These are phyloP conservation scores for Lota lota DNA, from an alignment of 2,113 vertebrate species.

Conservation along the genomic window DNA sequence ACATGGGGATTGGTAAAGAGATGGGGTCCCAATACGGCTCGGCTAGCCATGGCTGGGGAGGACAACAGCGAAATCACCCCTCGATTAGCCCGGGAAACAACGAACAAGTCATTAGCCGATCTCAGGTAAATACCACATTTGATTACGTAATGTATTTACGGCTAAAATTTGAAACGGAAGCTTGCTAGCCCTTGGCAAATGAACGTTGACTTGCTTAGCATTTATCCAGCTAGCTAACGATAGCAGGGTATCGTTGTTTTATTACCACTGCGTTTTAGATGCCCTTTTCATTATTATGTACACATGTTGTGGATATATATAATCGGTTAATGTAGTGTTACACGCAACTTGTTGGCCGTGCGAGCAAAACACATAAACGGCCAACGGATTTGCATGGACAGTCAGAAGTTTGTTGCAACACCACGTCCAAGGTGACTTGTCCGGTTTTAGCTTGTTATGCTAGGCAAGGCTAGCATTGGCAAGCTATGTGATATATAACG, in stretches of 20 bases:
- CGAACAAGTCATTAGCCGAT: slow-evolving; percentile 77
- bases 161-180: too few species aligned
- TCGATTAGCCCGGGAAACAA: slow-evolving; percentile 82
- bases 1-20: slow-evolving; percentile 82
- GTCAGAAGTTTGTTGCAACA: too few species aligned
- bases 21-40: slow-evolving; percentile 81
- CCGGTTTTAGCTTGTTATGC: too few species aligned
- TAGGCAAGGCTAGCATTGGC: too few species aligned
- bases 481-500: too few species aligned
- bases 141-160: neutral
- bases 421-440: too few species aligned
- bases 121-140: slow-evolving; percentile 74
- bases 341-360: too few species aligned
- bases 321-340: too few species aligned
- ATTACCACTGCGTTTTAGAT: slow-evolving; percentile 14
- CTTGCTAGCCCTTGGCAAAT: neutral
- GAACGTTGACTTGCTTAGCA: neutral
- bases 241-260: slow-evolving; percentile 31
- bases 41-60: slow-evolving; percentile 81
- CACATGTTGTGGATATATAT: neutral
- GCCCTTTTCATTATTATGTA: neutral
- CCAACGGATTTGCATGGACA: too few species aligned
- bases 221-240: slow-evolving; percentile 19
- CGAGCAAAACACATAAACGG: too few species aligned
- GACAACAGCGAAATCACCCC: slow-evolving; percentile 83